Evolutionary conservation across 53 echinoderm and acorn worm species (phyloP).

Genomic region (Astropecten irregularis): DNA sequence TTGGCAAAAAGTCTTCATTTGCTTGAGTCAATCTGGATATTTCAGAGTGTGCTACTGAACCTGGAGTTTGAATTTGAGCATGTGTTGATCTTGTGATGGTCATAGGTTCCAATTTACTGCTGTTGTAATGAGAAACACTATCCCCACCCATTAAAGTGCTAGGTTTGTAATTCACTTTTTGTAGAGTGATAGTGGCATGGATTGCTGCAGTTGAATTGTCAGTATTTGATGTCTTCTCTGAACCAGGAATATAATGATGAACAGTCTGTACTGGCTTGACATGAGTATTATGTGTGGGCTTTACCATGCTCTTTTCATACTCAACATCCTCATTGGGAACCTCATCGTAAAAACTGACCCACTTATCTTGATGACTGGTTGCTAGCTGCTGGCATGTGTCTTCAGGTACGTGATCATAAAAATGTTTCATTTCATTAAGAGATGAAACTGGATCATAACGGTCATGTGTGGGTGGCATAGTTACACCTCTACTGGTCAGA

Average conservation of each 20-base stretch:
- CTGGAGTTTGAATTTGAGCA: too few relatives aligned
- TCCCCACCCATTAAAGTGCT: not conserved
- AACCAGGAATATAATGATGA: slow-evolving; percentile 4
- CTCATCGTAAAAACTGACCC: slow-evolving; percentile 95
- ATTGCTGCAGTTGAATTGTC: not conserved
- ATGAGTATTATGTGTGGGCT: not conserved
- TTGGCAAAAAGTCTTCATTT: not conserved
- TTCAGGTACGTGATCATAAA: slow-evolving; percentile 70
- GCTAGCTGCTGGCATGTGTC: slow-evolving; percentile 8
- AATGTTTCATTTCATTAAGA: not conserved
- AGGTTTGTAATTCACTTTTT: not conserved
- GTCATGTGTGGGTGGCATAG: not conserved
- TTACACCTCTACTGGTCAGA: too few relatives aligned
- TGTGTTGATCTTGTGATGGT: too few relatives aligned
- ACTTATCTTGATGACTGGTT: slow-evolving; percentile 35
- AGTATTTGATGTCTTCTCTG: not conserved
- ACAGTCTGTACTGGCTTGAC: slow-evolving; percentile 24
- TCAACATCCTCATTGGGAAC: slow-evolving; percentile 67
- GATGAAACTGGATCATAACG: not conserved
- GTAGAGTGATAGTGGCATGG: slow-evolving; percentile 22
- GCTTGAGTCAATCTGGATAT: not conserved
- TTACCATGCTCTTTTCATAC: not conserved
- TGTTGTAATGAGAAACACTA: too few relatives aligned
- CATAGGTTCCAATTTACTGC: too few relatives aligned
- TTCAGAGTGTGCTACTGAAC: not conserved